These are phyloP conservation scores for Nothocercus nigrocapillus DNA, from an alignment of 2,113 vertebrate species.

Conservation along the genomic window DNA sequence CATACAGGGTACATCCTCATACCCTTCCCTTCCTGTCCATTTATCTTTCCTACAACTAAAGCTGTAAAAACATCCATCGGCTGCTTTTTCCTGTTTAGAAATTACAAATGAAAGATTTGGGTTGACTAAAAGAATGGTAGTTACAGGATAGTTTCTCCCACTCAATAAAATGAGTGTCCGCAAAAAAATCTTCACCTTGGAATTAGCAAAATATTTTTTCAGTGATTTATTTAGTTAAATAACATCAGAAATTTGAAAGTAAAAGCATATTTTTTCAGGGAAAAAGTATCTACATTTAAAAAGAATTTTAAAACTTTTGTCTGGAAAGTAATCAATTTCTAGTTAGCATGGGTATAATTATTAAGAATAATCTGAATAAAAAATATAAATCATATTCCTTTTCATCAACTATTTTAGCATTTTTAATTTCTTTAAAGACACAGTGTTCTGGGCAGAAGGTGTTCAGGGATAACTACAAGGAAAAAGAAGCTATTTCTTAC, in stretches of 20 bases:
- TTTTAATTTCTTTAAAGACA: neutral
- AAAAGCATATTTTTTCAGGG: neutral
- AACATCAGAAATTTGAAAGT: neutral
- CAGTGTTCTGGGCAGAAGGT: neutral
- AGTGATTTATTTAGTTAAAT: neutral
- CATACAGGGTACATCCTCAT: neutral
- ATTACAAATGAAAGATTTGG: neutral
- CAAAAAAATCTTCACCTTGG: neutral
- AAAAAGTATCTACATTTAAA: neutral
- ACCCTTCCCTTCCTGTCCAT: neutral
- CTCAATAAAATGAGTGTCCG: neutral
- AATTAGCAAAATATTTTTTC: neutral
- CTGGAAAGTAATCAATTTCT: neutral
- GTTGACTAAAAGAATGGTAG: neutral
- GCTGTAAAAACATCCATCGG: neutral
- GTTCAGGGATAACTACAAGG: neutral
- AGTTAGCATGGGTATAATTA: neutral
- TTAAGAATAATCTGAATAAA: neutral
- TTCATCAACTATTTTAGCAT: neutral
- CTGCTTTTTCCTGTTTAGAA: neutral
- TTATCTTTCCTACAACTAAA: neutral
- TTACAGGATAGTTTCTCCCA: neutral
- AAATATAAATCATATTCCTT: neutral
- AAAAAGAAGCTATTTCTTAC: neutral
- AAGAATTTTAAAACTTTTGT: neutral